Base-by-base conservation (phyloP, 2,888 invertebrate genomes). In the Eurytoma californica region DNA sequence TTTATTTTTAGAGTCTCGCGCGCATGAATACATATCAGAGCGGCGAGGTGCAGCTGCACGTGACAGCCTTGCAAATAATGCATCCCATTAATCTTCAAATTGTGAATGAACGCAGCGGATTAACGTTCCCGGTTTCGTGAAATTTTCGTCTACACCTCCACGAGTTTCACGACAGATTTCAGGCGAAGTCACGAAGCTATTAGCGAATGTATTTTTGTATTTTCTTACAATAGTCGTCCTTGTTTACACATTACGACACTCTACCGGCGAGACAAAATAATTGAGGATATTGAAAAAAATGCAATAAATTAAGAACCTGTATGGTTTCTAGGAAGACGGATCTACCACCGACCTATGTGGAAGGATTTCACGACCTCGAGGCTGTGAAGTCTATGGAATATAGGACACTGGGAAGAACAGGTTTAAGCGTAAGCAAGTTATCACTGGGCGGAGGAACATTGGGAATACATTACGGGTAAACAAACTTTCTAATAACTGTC, bases 391-490 rank as follows among this genome's bases (percentile, higher is more conserved):
- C 92, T 84, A 96, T 97, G 95, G 92, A 92, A 86, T 97, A 96
- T 88, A 93, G 93, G 76, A 85, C 90, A 67, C 92, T 97, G 16
- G 97, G 96, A 0, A 92, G 92, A 80, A 97, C 97, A 0, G 95
- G 93, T 55, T 88, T 97, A 82, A 88, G 92, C 79, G 91, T 96
- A 39, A 96, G 96, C 2, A 92, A 93, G 86, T 86, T 97, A 61
- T 93, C 95, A 51, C 90, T 96, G 55, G 97, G 96, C n/a, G 94
- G 95, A 65, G 96, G 94, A 14, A 92, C 94, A 3, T 93, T 96
- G 81, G 94, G 94, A 84, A 92, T 92, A 80, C 92, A 94, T 85
- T 96, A 95, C 89, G 95, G 95, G 95, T 89, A 49, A 73, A 58
- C 13, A 47, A 63, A 28, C 3, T 61, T 58, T 51, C 61, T 60